These are phyloP conservation scores for Amiota communis DNA, from an alignment of 2,888 invertebrate genomes.

Conservation along the genomic window DNA sequence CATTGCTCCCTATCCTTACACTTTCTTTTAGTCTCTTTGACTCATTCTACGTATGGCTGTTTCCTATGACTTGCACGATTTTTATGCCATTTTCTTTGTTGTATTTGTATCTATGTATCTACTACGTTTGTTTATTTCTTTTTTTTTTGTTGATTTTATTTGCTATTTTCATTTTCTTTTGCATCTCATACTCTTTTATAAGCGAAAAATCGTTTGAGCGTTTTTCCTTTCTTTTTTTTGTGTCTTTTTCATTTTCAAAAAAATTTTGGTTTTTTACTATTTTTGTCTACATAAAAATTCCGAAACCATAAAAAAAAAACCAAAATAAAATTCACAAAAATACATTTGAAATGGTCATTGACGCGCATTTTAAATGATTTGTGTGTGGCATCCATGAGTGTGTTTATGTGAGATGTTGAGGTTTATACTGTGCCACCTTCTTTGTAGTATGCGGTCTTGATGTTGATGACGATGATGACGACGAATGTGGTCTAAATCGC, in stretches of 20 bases:
- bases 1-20: not conserved
- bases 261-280: slow-evolving; percentile 46
- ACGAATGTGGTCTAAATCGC: not conserved
- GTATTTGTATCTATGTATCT: not conserved
- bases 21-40: not conserved
- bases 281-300: slow-evolving; percentile 55
- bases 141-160: slow-evolving; percentile 22
- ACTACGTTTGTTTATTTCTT: slow-evolving; percentile 4
- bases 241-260: slow-evolving; percentile 10
- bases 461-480: not conserved
- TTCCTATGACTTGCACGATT: slow-evolving; percentile 20
- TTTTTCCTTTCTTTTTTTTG: slow-evolving; percentile 33
- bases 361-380: slow-evolving; percentile 69
- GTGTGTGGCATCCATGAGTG: slow-evolving; percentile 45
- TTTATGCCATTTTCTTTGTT: slow-evolving; percentile 19
- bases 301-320: slow-evolving; percentile 34
- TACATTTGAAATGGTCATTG: slow-evolving; percentile 67
- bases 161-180: slow-evolving; percentile 20
- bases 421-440: too few species aligned
- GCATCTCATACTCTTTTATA: slow-evolving; percentile 29
- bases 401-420: slow-evolving; percentile 28
- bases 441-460: not conserved
- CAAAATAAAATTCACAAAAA: slow-evolving; percentile 31
- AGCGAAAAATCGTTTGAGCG: slow-evolving; percentile 59
- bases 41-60: not conserved